A percentile compares a stretch with the other conserved stretches of the same genome.
Conservation (phyloP, 1,140 invertebrate genomes). For the Pogonognathellus flavescens region DNA sequence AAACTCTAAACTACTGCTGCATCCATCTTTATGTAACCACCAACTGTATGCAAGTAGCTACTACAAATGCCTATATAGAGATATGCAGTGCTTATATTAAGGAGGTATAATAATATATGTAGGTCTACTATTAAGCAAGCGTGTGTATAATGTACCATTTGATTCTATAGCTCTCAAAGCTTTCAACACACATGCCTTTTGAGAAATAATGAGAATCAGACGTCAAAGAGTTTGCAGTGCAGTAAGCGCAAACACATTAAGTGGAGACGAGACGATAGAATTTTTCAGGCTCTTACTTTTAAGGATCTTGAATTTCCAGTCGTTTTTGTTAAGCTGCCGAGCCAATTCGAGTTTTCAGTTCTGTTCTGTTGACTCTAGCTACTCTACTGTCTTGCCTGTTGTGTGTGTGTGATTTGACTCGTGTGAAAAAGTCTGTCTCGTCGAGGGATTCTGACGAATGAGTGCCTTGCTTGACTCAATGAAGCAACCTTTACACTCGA, state of each 20-base stretch:
- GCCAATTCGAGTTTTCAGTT: conserved; percentile 25
- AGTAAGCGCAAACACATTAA: conserved; percentile 45
- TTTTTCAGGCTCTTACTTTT: conserved; percentile 19
- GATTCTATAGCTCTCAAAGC: neutral
- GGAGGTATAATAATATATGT: too few species aligned
- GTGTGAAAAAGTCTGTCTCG: conserved; percentile 34
- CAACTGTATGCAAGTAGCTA: neutral
- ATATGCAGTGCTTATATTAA: neutral
- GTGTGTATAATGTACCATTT: neutral
- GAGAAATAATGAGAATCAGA: conserved; percentile 45
- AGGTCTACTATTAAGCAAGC: neutral
- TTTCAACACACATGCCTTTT: conserved; percentile 24
- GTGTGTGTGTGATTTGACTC: conserved; percentile 1
- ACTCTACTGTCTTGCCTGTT: too few species aligned
- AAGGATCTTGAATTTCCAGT: conserved; percentile 40
- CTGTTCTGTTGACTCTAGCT: conserved; percentile 9
- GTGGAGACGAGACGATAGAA: conserved; percentile 45
- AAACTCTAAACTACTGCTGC: neutral
- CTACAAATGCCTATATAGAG: neutral
- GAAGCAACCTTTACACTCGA: conserved; percentile 27
- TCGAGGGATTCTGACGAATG: conserved; percentile 18
- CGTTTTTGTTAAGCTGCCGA: conserved; percentile 19
- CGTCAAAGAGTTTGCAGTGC: neutral
- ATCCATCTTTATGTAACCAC: neutral
- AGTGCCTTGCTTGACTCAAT: conserved; percentile 36